Evolutionary conservation across 1,140 invertebrate genomes (phyloP).

Genomic region (Euborellia annulipes): DNA sequence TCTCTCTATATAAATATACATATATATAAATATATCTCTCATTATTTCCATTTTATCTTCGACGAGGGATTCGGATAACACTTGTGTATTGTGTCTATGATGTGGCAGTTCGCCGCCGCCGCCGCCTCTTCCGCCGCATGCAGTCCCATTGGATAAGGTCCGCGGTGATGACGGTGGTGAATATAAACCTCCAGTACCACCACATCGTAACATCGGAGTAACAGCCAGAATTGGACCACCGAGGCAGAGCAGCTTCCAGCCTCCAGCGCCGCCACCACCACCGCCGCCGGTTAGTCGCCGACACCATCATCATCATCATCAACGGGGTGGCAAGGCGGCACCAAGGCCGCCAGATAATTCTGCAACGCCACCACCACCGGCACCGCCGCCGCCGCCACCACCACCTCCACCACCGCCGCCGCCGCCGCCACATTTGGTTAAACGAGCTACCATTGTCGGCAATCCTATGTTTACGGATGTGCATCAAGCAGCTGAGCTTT

Average conservation of each 20-base stretch:
- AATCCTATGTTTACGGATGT: constrained; percentile 62
- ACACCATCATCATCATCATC: constrained; percentile 29
- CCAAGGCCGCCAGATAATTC: neutral
- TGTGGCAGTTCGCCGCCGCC: constrained; percentile 18
- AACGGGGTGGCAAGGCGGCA: constrained; percentile 20
- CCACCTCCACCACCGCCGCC: constrained; percentile 10
- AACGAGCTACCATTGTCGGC: constrained; percentile 67
- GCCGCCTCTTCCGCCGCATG: constrained; percentile 38
- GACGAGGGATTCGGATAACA: too few species aligned
- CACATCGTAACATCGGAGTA: constrained; percentile 56
- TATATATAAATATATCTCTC: too few species aligned
- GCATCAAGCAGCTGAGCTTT: constrained; percentile 25
- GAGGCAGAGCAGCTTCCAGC: neutral
- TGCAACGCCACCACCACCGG: constrained; percentile 4
- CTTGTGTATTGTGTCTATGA: neutral
- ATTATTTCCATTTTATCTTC: too few species aligned
- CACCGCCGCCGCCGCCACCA: constrained; percentile 10
- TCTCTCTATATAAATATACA: too few species aligned
- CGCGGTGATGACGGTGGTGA: constrained; percentile 32
- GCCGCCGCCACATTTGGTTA: constrained; percentile 29
- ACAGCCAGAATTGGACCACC: constrained; percentile 17
- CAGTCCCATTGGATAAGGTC: constrained; percentile 16
- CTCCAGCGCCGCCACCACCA: constrained; percentile 5
- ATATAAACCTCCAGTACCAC: constrained; percentile 71
- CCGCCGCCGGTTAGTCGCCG: constrained; percentile 27